Base-by-base conservation (phyloP, 35 echinoderm and acorn worm genomes). In the Ptychodera flava region DNA sequence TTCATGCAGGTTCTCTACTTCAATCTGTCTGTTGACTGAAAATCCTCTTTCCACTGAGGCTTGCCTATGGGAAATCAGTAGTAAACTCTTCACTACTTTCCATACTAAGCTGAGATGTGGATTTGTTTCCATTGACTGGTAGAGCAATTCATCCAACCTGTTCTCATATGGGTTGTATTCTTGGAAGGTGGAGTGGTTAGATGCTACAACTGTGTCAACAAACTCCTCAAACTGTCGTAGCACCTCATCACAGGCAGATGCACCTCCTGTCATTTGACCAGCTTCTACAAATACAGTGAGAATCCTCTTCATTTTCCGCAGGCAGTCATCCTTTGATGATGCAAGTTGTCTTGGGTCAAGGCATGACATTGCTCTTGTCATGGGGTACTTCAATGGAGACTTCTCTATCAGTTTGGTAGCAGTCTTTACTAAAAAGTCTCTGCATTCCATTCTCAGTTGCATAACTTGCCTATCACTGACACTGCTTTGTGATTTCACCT, bases 31-130 rank as follows among this genome's bases (percentile, higher is more conserved):
- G 87, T 93, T 93, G 0, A 89, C 79, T 35, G 88, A 89, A 83
- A 93, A 93, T 28, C 91, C 91, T 89, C 87, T 36, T 84, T 89
- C 91, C 77, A 89, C 85, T 1, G 88, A 89, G 1, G 91, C 91
- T 81, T 93, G 91, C 16, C 88, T 84, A 89, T 93, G 87, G 22
- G 91, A 89, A 31, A 86, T 31, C 30, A 84, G 33, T 29, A 84
- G 64, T 33, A 36, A 79, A 80, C 80, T 84, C 0, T 33, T 31
- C 29, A 89, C 82, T 64, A 86, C 79, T 1, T 76, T 85, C 37
- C 31, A 85, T 31, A 89, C 28, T 30, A 29, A 12, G 30, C 33
- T 81, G 29, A 85, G 77, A 28, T 36, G 53, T 35, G 85, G 85
- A 32, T 15, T 64, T 35, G 77, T 78, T 0, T 38, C 76, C 29